Base-by-base conservation (phyloP, 2,888 invertebrate species). In the Ophonus ardosiacus region DNA sequence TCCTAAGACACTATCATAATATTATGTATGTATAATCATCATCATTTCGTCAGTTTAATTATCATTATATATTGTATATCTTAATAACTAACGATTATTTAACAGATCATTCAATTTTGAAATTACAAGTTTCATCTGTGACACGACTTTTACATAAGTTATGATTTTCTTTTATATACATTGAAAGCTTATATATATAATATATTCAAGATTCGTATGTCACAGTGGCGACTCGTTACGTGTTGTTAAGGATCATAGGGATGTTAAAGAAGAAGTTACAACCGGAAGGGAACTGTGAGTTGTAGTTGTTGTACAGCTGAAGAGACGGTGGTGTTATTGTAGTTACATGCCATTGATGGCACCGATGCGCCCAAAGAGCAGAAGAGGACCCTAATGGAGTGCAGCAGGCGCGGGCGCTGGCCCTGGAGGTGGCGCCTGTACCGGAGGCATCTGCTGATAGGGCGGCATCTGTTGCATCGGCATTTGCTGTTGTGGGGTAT, bases 401-500 rank as follows among this genome's bases (percentile, higher is more conserved):
- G 31, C 31, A 4, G 51, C 71, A 18, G 40, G 71, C 65, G 51
- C 81, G 18, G 15, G 74, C 13, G 85, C 81, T 38, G 76, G 31
- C 31, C 31, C 31, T 31, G 31, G 31, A 4, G 31, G 31, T 3
- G 31, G 31, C 31, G 5, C 31, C 31, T 31, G 31, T 0, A 31
- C 31, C 31, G 31, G n/a, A n/a, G n/a, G 85, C 61, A 17, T 56
- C 80, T 74, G 85, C 81, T 17, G 86, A 61, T 57, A 21, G 56
- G 68, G 81, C 63, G 68, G 86, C 10, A 87, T 85, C 15, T 86
- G 85, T 21, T 83, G 86, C 43, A 86, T 80, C 71, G 84, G 86
- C 18, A 86, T 85, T 38, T 84, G 86, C 10, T 86, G 86, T 74
- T 87, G 86, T 17, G 88, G 86, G 43, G 86, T 86, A 24, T 86